Evolutionary conservation across 1,140 invertebrate species (phyloP), one percentile per base, ranked within the genome.

Genomic region (Rhagoletis pomonella): DNA sequence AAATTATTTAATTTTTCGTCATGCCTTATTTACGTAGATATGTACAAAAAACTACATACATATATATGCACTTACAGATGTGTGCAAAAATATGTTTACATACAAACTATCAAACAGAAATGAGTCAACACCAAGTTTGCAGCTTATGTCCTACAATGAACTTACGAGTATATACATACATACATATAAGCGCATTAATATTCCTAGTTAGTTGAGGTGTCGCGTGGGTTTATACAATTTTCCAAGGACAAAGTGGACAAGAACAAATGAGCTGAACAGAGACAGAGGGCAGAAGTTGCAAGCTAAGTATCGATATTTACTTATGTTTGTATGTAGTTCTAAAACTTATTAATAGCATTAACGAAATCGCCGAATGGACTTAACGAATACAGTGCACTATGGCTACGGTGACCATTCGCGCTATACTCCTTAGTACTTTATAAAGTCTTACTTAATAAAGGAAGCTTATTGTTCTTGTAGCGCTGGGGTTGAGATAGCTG

Each of bases 321-420:
- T 29, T 29, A 29, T 29, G 29, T 29, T 29, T 29, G 29, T 29
- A 59, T 59, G 58, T 29, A 29, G 29, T 29, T 59, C 58, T 59
- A 59, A 59, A 12, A 29, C 47, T 81, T 81, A 81, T 81, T 50
- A 50, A 55, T 81, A 55, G 73, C n/a, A 50, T 81, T 81, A 81
- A 12, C 10, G 73, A 14, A 55, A 47, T 81, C 47, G 55, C 6
- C 47, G 19, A 55, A 42, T 29, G 19, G n/a, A 81, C 42, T 81
- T 55, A 2, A 55, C 9, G 5, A 50, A 50, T 10, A 81, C 4
- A 29, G 55, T 29, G 29, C 29, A 29, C 29, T 29, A 29, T 29
- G 29, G 29, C 29, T 29, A 29, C 29, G 29, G 29, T 29, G 29
- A 29, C 29, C 29, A 29, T 29, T n/a, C n/a, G n/a, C n/a, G n/a